Percentiles rank a stretch among this genome's conserved stretches.
phyloP scores from a whole-genome alignment of 2,797 vertebrate genomes.

The Pangasius krempfi region DNA sequence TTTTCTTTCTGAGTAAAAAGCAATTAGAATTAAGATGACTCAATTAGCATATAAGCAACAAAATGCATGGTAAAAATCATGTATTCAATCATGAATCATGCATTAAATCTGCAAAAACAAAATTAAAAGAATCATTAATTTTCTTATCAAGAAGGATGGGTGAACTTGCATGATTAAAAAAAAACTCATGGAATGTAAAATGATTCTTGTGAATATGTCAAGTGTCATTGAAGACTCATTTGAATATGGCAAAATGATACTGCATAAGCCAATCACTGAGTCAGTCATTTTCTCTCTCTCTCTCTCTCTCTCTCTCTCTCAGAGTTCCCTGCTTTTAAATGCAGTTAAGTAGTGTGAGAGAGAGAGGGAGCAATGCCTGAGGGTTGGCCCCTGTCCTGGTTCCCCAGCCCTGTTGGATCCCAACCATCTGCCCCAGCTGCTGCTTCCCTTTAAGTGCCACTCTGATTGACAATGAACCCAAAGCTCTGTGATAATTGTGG shows the following conservation, averaged over 20 bases:
- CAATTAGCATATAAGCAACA: background rate
- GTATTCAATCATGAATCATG: no score
- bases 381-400: constrained; percentile 83
- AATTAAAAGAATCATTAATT: background rate
- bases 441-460: constrained; percentile 84
- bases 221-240: constrained; percentile 39
- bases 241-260: constrained; percentile 47
- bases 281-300: constrained; percentile 17
- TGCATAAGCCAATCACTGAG: constrained; percentile 42
- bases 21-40: background rate
- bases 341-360: constrained; percentile 50
- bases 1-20: background rate
- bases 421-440: constrained; percentile 96
- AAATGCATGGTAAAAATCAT: background rate
- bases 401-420: constrained; percentile 85
- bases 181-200: background rate
- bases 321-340: constrained; percentile 41
- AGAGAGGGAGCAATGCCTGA: constrained; percentile 64
- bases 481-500: constrained; percentile 87
- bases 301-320: background rate
- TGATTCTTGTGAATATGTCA: constrained; percentile 19
- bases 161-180: constrained; percentile 4
- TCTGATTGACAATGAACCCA: constrained; percentile 94
- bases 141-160: background rate
- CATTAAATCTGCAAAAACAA: background rate